Evolutionary conservation across 2,113 vertebrate genomes (phyloP).

Genomic region (Myanophis thanlyinensis): DNA sequence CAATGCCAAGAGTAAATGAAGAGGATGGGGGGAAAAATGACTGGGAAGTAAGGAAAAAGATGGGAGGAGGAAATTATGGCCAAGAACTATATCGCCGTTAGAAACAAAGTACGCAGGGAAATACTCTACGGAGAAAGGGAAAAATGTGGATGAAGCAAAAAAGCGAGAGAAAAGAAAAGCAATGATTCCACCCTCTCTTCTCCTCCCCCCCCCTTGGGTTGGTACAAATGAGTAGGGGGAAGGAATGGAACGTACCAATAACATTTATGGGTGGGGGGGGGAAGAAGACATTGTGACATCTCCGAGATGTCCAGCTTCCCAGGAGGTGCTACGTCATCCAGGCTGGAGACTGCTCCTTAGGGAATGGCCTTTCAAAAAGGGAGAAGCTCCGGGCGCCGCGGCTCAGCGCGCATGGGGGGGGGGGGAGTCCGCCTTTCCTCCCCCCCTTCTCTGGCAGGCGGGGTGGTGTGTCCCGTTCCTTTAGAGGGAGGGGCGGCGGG

Average conservation of each 20-base stretch:
- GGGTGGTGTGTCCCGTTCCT: constrained; percentile 49
- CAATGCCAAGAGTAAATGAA: background rate
- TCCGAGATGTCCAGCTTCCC: background rate
- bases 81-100: background rate
- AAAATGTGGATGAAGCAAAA: background rate
- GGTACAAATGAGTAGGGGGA: constrained; percentile 14
- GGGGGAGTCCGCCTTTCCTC: accelerated
- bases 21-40: accelerated
- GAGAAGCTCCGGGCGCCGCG: background rate
- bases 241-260: constrained; percentile 42
- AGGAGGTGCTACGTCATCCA: background rate
- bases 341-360: accelerated
- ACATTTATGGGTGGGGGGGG: background rate
- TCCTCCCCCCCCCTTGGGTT: background rate
- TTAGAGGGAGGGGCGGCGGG: constrained; percentile 50
- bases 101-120: background rate
- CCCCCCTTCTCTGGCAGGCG: constrained; percentile 21
- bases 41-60: background rate
- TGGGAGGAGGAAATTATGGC: background rate
- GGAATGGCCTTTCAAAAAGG: accelerated
- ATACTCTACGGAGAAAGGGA: background rate
- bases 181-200: background rate
- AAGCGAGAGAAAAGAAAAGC: background rate
- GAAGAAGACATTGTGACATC: background rate
- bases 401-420: too few relatives aligned